Conservation (phyloP, 2,888 invertebrate genomes). For the Ditula angustiorana region DNA sequence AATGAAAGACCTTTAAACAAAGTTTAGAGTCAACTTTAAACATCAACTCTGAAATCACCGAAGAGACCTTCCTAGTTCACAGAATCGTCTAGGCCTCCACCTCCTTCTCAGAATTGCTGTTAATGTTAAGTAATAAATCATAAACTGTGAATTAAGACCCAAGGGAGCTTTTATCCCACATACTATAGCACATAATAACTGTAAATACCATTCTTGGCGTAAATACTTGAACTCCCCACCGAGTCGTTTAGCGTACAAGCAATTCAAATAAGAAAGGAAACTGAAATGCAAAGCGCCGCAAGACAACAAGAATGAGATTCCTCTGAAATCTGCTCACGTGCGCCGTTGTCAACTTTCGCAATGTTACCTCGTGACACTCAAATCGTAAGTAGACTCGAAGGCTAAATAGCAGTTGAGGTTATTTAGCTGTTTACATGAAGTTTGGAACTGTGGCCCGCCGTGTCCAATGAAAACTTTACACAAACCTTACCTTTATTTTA, state of each 20-base stretch:
- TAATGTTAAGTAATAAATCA: slow-evolving; percentile 20
- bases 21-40: not conserved
- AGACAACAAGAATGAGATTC: slow-evolving; percentile 67
- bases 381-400: slow-evolving; percentile 76
- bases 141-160: slow-evolving; percentile 33
- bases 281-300: slow-evolving; percentile 66
- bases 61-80: slow-evolving; percentile 1
- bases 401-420: slow-evolving; percentile 65
- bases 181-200: slow-evolving; percentile 31
- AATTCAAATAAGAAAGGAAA: slow-evolving; percentile 63
- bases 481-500: slow-evolving; percentile 37
- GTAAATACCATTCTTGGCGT: slow-evolving; percentile 33
- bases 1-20: not conserved
- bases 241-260: slow-evolving; percentile 47
- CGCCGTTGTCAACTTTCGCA: slow-evolving; percentile 82
- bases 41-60: not conserved
- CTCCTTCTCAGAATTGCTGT: slow-evolving; percentile 10
- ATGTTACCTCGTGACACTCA: slow-evolving; percentile 76
- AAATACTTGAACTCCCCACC: slow-evolving; percentile 43
- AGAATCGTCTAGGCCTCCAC: slow-evolving; percentile 15
- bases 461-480: slow-evolving; percentile 31
- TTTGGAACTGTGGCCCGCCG: slow-evolving; percentile 36
- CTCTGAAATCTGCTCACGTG: slow-evolving; percentile 77
- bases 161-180: slow-evolving; percentile 28
- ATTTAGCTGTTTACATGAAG: slow-evolving; percentile 61